These are phyloP conservation scores for Hylaea fasciaria DNA, from an alignment of 2,888 invertebrate species.

Conservation along the genomic window DNA sequence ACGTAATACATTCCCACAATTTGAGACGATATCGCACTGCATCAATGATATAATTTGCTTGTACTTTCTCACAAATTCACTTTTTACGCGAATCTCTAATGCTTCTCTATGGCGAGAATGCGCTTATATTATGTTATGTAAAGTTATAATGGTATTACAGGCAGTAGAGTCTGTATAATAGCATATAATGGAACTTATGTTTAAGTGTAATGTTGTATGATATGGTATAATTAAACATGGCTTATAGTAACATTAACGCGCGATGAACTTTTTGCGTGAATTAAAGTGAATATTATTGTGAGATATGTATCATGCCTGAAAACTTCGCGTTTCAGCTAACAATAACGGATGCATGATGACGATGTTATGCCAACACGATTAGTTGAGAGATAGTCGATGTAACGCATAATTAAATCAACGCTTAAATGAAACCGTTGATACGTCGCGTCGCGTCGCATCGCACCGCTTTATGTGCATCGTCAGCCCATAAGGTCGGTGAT, in stretches of 20 bases:
- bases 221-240: background rate
- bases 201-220: background rate
- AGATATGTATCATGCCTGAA: too few relatives aligned
- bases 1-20: conserved; percentile 32
- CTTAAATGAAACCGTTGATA: too few relatives aligned
- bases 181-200: background rate
- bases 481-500: too few relatives aligned
- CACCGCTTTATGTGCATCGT: too few relatives aligned
- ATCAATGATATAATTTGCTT: conserved; percentile 27
- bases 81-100: conserved; percentile 31
- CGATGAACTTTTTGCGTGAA: too few relatives aligned
- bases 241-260: background rate
- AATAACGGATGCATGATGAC: too few relatives aligned
- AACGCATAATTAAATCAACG: too few relatives aligned
- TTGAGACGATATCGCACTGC: conserved; percentile 22
- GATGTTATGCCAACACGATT: too few relatives aligned
- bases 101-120: conserved; percentile 16
- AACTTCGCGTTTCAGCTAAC: too few relatives aligned
- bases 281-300: too few relatives aligned
- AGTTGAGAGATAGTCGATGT: too few relatives aligned
- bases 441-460: too few relatives aligned
- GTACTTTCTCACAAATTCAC: conserved; percentile 33
- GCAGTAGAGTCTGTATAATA: background rate
- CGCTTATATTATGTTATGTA: conserved; percentile 16
- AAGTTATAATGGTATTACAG: conserved; percentile 15